Evolutionary conservation across 2,113 vertebrate species (phyloP).

Genomic region (Centropus bengalensis): DNA sequence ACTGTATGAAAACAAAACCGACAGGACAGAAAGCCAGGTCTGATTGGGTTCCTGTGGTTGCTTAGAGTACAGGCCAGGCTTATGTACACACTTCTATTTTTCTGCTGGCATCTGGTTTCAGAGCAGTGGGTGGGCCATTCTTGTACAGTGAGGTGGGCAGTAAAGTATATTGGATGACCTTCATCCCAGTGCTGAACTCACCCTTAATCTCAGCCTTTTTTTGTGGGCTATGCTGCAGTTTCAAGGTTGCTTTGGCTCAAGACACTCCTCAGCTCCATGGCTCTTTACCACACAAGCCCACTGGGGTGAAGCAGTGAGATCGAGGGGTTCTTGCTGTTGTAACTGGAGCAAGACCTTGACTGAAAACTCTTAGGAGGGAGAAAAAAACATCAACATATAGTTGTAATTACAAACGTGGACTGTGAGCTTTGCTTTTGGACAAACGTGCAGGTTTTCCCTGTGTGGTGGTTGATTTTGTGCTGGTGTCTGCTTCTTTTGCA

Average conservation of each 20-base stretch:
- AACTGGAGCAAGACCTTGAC: not conserved
- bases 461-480: not conserved
- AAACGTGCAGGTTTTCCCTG: accelerated
- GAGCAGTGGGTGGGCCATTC: not conserved
- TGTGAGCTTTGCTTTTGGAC: not conserved
- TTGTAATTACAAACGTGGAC: not conserved
- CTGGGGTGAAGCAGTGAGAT: not conserved
- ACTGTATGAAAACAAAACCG: not conserved
- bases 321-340: not conserved
- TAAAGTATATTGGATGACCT: not conserved
- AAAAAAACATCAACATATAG: accelerated
- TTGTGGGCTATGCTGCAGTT: not conserved
- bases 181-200: not conserved
- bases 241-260: not conserved
- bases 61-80: not conserved
- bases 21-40: not conserved
- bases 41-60: not conserved
- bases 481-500: not conserved
- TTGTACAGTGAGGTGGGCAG: not conserved
- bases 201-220: not conserved
- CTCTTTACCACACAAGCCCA: not conserved
- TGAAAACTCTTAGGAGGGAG: not conserved
- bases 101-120: not conserved
- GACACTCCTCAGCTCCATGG: not conserved
- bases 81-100: not conserved